Evolutionary conservation across 2,888 invertebrate genomes (phyloP), one percentile per base, ranked within the genome.

Genomic region (Ctenicera cuprea): DNA sequence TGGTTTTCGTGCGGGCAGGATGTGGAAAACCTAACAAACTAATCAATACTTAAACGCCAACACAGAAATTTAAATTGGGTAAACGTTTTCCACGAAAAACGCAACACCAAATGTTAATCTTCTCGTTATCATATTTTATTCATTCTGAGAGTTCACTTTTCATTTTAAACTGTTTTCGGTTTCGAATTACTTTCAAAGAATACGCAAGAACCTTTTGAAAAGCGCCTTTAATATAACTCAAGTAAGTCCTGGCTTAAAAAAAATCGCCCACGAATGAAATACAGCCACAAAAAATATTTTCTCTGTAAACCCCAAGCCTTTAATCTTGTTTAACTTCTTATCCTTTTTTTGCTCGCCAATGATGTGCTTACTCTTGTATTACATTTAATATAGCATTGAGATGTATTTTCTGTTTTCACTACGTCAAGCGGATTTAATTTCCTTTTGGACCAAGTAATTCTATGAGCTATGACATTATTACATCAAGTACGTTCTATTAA

Each of bases 1-100:
- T 66, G 37, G 65, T 66, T 52, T 66, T 66, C 65, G 54, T 66
- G 65, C 41, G 65, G 65, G 38, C 38, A 66, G 48, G 26, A 41
- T 54, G 65, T 66, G 65, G 65, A 66, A 66, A 66, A 54, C 54
- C 54, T 38, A 52, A 66, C 52, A 54, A 54, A 37, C 65, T 41
- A 66, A 66, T 66, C 65, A 18, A 66, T 66, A 38, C 22, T 59
- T 18, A 38, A 59, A 20, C 38, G 20, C 37, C 59, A 20, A 59
- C 38, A 38, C n/a, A 18, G 38, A 59, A 59, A 59, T 59, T 54
- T 54, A 54, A 52, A 18, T 48, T 20, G 2, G 16, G 2, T 45
- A 38, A 41, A 41, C 41, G n/a, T 41, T 41, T 41, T 41, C 14
- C 41, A 14, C n/a, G 41, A 33, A 33, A 26, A 33, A 33, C 33